phyloP scores from a whole-genome alignment of 2,113 vertebrate species.

The Orientallactaga bullata region DNA sequence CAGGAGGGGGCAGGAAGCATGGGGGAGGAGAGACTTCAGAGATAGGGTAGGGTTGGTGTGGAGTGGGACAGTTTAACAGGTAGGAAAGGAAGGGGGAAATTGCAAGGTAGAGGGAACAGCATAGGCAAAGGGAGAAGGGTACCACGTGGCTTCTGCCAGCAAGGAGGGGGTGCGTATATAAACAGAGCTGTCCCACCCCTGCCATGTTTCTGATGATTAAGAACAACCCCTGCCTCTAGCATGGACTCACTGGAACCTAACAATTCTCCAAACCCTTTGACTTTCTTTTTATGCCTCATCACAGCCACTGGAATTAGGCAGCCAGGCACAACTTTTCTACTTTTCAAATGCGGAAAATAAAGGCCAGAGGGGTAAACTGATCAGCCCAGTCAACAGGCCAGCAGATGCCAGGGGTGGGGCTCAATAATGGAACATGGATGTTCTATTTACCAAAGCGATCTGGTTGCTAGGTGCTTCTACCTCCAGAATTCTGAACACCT shows the following conservation, averaged over 20 bases:
- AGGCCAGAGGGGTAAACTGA: not conserved
- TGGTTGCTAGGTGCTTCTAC: conserved; percentile 54
- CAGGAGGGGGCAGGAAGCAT: not conserved
- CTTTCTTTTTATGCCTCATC: conserved; percentile 37
- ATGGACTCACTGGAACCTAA: not conserved
- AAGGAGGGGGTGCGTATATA: not conserved
- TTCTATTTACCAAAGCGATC: conserved; percentile 72
- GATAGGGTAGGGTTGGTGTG: not conserved
- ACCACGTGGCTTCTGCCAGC: not conserved
- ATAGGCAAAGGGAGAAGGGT: not conserved
- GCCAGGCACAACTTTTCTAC: not conserved
- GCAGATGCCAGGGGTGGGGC: not conserved
- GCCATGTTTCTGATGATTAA: not conserved
- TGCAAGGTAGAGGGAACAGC: not conserved
- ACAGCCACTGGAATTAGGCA: not conserved
- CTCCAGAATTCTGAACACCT: not conserved
- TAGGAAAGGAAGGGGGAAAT: not conserved
- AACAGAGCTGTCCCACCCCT: not conserved
- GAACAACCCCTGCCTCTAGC: not conserved
- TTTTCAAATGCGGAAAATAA: not conserved
- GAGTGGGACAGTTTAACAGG: not conserved
- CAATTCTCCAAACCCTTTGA: not conserved
- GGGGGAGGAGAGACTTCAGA: not conserved
- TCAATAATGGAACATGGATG: conserved; percentile 24
- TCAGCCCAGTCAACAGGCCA: not conserved